These are phyloP conservation scores for Leptodactylus fallax DNA, from an alignment of 2,797 vertebrate genomes.

Conservation along the genomic window DNA sequence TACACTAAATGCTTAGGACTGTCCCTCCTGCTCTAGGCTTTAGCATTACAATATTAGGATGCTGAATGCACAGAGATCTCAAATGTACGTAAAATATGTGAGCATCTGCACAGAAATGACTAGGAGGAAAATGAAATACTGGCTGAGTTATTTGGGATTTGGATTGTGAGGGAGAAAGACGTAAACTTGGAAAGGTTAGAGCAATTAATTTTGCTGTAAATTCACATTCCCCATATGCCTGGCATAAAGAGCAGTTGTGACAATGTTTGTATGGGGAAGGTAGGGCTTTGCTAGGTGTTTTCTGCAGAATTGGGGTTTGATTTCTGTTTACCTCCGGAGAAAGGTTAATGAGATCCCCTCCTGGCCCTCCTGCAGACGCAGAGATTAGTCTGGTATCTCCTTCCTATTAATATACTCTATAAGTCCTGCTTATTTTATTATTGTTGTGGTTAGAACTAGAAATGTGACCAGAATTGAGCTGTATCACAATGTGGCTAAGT, in stretches of 20 bases:
- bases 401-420: constrained; percentile 19
- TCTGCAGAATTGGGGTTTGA: constrained; percentile 21
- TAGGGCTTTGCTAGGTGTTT: neutral
- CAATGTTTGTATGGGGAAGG: neutral
- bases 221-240: constrained; percentile 39
- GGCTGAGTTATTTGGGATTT: constrained; percentile 42
- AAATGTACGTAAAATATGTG: constrained; percentile 28
- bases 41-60: neutral
- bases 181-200: constrained; percentile 38
- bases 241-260: constrained; percentile 27
- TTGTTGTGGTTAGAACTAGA: constrained; percentile 3
- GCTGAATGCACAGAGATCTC: neutral
- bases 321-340: constrained; percentile 42
- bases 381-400: constrained; percentile 26
- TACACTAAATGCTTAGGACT: neutral
- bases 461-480: neutral
- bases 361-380: constrained; percentile 10
- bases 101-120: neutral
- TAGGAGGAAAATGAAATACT: constrained; percentile 6
- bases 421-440: neutral
- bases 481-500: constrained; percentile 32
- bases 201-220: constrained; percentile 43
- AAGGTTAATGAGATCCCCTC: constrained; percentile 51
- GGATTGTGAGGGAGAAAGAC: constrained; percentile 27
- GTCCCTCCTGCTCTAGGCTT: neutral